Evolutionary conservation across 2,888 invertebrate species (phyloP).

Genomic region (Epirrhoe tristata): DNA sequence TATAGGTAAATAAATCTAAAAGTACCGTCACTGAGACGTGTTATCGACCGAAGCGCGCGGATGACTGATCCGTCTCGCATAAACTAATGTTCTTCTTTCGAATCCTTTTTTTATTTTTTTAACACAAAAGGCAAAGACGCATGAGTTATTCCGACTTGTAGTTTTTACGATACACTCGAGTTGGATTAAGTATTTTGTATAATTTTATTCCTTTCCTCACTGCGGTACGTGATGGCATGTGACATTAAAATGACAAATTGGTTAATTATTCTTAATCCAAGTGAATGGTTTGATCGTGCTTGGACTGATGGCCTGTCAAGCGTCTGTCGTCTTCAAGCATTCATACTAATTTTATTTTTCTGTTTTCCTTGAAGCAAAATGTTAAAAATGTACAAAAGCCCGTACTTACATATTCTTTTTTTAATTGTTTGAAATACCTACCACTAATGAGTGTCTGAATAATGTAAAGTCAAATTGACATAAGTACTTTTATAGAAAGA

Average conservation of each 20-base stretch:
- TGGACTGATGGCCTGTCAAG: conserved; percentile 70
- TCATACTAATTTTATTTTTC: conserved; percentile 49
- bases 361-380: conserved; percentile 31
- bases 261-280: conserved; percentile 84
- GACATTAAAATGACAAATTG: conserved; percentile 85
- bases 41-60: conserved; percentile 69
- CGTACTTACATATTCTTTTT: neutral
- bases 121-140: conserved; percentile 78
- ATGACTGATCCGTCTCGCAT: conserved; percentile 80
- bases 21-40: conserved; percentile 72
- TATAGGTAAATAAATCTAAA: conserved; percentile 61
- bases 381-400: neutral
- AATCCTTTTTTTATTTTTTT: conserved; percentile 76
- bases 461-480: neutral
- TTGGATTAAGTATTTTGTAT: conserved; percentile 81
- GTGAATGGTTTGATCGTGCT: conserved; percentile 74
- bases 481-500: neutral
- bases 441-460: neutral
- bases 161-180: conserved; percentile 79
- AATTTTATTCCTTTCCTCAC: conserved; percentile 69
- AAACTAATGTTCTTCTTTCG: conserved; percentile 81
- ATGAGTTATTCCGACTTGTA: conserved; percentile 82
- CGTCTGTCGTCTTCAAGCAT: conserved; percentile 46
- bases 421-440: neutral
- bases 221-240: conserved; percentile 81